phyloP scores from a whole-genome alignment of 2,888 invertebrate genomes.

The Caenorhabditis plicata region DNA sequence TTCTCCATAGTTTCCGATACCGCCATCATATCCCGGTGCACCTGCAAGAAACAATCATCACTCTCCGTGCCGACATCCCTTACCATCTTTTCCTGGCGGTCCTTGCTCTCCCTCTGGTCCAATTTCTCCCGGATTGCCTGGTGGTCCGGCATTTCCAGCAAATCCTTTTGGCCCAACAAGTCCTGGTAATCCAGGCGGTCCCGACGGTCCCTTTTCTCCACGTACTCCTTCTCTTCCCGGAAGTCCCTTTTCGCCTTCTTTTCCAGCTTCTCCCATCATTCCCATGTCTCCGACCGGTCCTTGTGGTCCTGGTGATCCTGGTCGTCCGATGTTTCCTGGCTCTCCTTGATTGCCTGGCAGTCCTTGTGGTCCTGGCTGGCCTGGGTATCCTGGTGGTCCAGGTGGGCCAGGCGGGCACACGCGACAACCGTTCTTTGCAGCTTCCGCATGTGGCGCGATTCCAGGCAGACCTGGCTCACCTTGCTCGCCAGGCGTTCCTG shows the following conservation, averaged over 20 bases:
- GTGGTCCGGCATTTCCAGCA: constrained; percentile 67
- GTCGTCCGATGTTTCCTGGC: constrained; percentile 64
- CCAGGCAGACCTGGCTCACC: constrained; percentile 41
- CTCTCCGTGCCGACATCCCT: too few species aligned
- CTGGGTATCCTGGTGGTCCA: constrained; percentile 53
- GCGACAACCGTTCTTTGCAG: constrained; percentile 31
- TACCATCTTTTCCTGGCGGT: constrained; percentile 70
- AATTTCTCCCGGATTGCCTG: constrained; percentile 72
- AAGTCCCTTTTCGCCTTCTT: constrained; percentile 50
- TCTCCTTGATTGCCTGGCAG: constrained; percentile 65
- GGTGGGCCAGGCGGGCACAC: constrained; percentile 44
- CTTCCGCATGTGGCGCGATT: constrained; percentile 32
- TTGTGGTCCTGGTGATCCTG: constrained; percentile 66
- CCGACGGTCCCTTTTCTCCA: constrained; percentile 67
- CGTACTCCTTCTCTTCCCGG: constrained; percentile 67
- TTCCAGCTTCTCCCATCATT: constrained; percentile 59
- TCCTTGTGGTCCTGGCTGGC: constrained; percentile 60
- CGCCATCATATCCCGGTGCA: constrained; percentile 64
- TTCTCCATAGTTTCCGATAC: constrained; percentile 64
- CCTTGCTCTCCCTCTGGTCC: constrained; percentile 71
- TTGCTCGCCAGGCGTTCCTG: constrained; percentile 46
- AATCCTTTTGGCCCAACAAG: constrained; percentile 65
- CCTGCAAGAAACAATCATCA: too few species aligned
- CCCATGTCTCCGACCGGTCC: constrained; percentile 60
- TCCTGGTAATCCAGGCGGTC: constrained; percentile 69